Conservation (phyloP, 2,797 vertebrate genomes). For the Amblyraja radiata region DNA sequence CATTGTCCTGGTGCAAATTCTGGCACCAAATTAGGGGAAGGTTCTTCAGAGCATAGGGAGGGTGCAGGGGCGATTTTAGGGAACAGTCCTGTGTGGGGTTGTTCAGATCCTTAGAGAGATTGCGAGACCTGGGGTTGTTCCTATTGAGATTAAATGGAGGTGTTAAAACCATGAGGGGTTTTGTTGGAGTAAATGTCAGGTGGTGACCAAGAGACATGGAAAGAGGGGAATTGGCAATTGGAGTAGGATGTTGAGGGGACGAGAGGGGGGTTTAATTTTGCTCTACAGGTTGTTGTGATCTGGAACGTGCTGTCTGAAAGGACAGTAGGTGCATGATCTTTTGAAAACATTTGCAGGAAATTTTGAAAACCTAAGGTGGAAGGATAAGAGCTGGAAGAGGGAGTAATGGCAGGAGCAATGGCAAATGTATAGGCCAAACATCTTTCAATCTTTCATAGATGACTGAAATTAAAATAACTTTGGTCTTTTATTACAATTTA, state of each 20-base stretch:
- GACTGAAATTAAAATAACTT: neutral
- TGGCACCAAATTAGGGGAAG: neutral
- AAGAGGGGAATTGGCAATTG: no score
- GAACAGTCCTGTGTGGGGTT: neutral
- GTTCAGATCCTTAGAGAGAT: no score
- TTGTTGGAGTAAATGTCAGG: no score
- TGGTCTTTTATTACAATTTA: neutral
- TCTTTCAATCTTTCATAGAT: neutral
- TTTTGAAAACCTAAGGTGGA: no score
- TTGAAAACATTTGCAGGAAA: neutral
- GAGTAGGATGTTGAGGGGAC: no score
- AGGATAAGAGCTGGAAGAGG: neutral
- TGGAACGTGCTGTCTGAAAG: neutral
- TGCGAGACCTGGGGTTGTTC: neutral
- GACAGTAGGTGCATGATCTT: neutral
- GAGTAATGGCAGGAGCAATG: no score
- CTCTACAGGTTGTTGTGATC: neutral
- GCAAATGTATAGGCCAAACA: neutral
- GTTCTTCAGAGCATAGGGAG: no score
- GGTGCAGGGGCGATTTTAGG: neutral
- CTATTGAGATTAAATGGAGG: neutral
- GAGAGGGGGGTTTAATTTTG: no score
- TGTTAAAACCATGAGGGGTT: no score
- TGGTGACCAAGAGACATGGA: no score
- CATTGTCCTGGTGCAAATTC: neutral